Conservation (phyloP, 2,113 vertebrate species). For the Heptranchias perlo region DNA sequence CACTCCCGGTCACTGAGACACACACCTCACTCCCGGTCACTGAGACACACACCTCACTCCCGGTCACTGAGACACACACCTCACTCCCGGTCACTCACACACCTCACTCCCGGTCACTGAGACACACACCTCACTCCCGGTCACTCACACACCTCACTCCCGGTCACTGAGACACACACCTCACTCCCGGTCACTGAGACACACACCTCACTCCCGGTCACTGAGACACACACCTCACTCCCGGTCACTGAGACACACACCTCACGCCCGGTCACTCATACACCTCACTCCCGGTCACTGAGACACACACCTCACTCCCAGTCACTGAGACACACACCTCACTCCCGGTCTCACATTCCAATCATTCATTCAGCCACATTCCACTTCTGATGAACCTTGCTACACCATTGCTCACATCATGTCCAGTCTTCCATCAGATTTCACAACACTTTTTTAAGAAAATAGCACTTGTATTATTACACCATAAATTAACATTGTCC, state of each 20-base stretch:
- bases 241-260: too few relatives aligned
- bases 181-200: neutral
- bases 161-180: neutral
- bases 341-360: neutral
- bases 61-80: too few relatives aligned
- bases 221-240: too few relatives aligned
- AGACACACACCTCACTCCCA: neutral
- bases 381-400: neutral
- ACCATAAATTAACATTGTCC: neutral
- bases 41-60: too few relatives aligned
- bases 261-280: neutral
- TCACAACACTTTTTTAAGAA: neutral
- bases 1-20: too few relatives aligned
- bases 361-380: slow-evolving; percentile 1
- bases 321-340: neutral
- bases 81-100: too few relatives aligned
- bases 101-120: too few relatives aligned
- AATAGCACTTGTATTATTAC: neutral
- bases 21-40: too few relatives aligned
- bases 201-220: neutral
- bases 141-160: too few relatives aligned
- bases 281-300: neutral
- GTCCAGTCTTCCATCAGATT: neutral
- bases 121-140: too few relatives aligned
- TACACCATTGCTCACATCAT: neutral